Percentiles rank a stretch among this genome's conserved stretches.
Conservation (phyloP, 2,888 invertebrate genomes). For the Epinotia demarniana region DNA sequence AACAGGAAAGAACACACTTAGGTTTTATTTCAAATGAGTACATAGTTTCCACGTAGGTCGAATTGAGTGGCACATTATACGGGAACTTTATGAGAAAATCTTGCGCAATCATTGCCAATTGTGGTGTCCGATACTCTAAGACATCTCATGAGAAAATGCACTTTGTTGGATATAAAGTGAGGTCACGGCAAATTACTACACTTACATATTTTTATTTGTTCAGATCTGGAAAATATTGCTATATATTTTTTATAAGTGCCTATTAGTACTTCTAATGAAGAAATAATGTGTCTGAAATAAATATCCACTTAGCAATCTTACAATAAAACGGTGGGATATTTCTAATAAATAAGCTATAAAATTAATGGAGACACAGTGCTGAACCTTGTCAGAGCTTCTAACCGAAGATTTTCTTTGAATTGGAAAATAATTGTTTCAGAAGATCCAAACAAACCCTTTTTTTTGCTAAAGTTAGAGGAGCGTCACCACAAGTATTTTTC, state of each 20-base stretch:
- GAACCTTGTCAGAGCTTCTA: background rate
- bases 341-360: constrained; percentile 32
- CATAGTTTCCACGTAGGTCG: constrained; percentile 1
- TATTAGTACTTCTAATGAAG: background rate
- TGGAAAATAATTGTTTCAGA: no score
- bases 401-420: background rate
- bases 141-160: constrained; percentile 9
- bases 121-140: constrained; percentile 13
- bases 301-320: constrained; percentile 31
- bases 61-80: constrained; percentile 11
- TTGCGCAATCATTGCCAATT: constrained; percentile 7
- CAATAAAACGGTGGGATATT: constrained; percentile 35
- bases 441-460: background rate
- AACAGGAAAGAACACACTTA: background rate
- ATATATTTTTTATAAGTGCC: background rate
- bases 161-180: constrained; percentile 12
- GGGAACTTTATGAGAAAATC: constrained; percentile 9
- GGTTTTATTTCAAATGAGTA: constrained; percentile 5
- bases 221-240: background rate
- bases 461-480: background rate
- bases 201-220: constrained; percentile 8
- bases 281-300: constrained; percentile 14
- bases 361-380: constrained; percentile 27
- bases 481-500: no score
- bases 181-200: background rate